These are phyloP conservation scores for Anomalospiza imberbis DNA, from an alignment of 2,797 vertebrate species.

Conservation along the genomic window DNA sequence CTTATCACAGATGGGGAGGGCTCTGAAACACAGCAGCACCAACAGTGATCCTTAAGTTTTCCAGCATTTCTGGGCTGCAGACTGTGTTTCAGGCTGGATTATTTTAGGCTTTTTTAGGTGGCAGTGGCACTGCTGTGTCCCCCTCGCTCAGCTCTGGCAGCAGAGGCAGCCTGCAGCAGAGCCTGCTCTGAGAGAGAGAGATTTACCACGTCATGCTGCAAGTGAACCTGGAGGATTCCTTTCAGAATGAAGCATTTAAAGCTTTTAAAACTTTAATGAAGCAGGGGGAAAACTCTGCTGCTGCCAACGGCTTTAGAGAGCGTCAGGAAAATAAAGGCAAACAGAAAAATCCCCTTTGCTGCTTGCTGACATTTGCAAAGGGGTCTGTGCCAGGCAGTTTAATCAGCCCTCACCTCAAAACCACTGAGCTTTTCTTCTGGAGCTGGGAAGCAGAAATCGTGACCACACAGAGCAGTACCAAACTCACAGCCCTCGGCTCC, in stretches of 20 bases:
- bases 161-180: slow-evolving; percentile 42
- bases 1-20: background rate
- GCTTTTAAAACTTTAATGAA: slow-evolving; percentile 49
- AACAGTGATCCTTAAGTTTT: rapidly evolving
- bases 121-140: background rate
- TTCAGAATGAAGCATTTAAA: slow-evolving; percentile 28
- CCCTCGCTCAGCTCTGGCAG: background rate
- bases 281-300: background rate
- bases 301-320: slow-evolving; percentile 9
- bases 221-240: slow-evolving; percentile 20
- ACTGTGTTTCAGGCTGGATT: background rate
- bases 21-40: background rate
- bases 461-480: slow-evolving; percentile 13
- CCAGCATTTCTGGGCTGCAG: background rate
- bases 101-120: background rate
- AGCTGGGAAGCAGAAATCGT: slow-evolving; percentile 7
- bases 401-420: slow-evolving; percentile 43
- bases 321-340: background rate
- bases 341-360: background rate
- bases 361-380: slow-evolving; percentile 32
- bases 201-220: background rate
- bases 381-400: background rate
- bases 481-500: background rate
- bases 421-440: slow-evolving; percentile 12
- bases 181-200: background rate